Percentiles rank a stretch among this genome's conserved stretches.
Conservation (phyloP, 2,888 invertebrate species). For the Drosophila quinaria region DNA sequence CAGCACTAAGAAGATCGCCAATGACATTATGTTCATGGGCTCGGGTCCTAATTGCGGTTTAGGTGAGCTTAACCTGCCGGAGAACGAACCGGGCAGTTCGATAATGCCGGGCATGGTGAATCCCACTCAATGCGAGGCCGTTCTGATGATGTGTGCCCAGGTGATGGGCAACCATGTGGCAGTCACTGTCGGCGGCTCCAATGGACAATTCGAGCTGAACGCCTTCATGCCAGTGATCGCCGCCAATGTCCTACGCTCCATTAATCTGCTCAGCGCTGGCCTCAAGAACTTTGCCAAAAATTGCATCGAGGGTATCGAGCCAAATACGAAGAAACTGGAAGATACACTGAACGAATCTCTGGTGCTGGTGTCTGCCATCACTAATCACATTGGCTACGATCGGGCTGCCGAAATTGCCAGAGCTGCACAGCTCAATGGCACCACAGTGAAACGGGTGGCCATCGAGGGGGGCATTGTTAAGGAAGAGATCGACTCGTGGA, state of each 20-base stretch:
- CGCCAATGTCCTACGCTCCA: conserved; percentile 94
- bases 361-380: conserved; percentile 98
- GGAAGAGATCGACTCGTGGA: conserved; percentile 95
- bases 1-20: conserved; percentile 98
- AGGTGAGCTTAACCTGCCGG: conserved; percentile 95
- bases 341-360: conserved; percentile 95
- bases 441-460: conserved; percentile 94
- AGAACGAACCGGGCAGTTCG: conserved; percentile 98
- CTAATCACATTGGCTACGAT: conserved; percentile 98
- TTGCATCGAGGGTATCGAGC: conserved; percentile 92
- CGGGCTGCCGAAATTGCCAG: conserved; percentile 97
- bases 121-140: conserved; percentile 98
- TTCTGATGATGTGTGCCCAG: conserved; percentile 98
- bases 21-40: conserved; percentile 95
- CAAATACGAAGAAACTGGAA: conserved; percentile 90
- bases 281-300: conserved; percentile 93
- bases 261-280: conserved; percentile 92
- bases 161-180: conserved; percentile 99
- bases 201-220: conserved; percentile 99
- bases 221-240: conserved; percentile 99
- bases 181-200: conserved; percentile 94
- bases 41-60: conserved; percentile 98
- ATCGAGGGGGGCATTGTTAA: conserved; percentile 93
- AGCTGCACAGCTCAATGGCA: conserved; percentile 96
- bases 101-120: conserved; percentile 99